phyloP scores from a whole-genome alignment of 2,797 vertebrate species.

The Urophycis tenuis region DNA sequence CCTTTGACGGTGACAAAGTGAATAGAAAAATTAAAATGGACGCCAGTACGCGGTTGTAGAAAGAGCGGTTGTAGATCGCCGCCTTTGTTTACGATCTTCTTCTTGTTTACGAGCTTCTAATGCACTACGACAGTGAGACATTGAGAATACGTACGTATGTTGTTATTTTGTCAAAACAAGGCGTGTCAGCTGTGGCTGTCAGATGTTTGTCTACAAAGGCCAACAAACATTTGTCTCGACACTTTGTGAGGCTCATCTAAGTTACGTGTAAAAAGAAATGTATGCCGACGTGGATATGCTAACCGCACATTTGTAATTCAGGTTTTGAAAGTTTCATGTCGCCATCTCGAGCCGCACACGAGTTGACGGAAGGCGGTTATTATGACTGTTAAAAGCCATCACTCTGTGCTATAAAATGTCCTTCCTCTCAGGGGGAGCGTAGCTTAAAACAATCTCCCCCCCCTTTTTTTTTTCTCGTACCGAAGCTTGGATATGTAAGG shows the following conservation, averaged over 20 bases:
- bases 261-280: neutral
- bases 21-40: too few species aligned
- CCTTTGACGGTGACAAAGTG: neutral
- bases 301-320: neutral
- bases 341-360: neutral
- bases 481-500: slow-evolving; percentile 78
- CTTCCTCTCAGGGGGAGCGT: slow-evolving; percentile 43
- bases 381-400: neutral
- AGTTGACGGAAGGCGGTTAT: neutral
- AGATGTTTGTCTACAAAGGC: neutral
- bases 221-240: too few species aligned
- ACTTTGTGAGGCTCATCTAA: too few species aligned
- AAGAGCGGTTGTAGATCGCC: too few species aligned
- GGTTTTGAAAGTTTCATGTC: neutral
- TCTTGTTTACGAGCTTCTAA: too few species aligned
- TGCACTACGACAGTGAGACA: neutral
- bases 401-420: slow-evolving; percentile 47
- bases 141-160: neutral
- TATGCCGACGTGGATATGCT: neutral
- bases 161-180: neutral
- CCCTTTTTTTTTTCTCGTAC: slow-evolving; percentile 64
- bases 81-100: too few species aligned
- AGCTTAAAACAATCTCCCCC: slow-evolving; percentile 64
- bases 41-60: too few species aligned
- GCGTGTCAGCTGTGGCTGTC: neutral